These are phyloP conservation scores for Orussus abietinus DNA, from an alignment of 1,140 invertebrate species.

Conservation along the genomic window DNA sequence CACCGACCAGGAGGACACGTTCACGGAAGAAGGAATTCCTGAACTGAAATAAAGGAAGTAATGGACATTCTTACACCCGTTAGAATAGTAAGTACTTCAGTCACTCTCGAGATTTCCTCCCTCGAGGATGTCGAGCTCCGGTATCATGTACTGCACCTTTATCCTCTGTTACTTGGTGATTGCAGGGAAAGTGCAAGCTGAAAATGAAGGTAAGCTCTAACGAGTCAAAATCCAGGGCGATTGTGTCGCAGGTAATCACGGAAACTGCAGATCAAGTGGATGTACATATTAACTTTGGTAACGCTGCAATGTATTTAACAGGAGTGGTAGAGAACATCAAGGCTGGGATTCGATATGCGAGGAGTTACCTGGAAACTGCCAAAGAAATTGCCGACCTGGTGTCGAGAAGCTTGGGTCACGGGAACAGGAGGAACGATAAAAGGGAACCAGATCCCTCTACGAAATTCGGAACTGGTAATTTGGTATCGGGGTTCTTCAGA, in stretches of 20 bases:
- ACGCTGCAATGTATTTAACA: constrained; percentile 11
- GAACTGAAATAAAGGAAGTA: constrained; percentile 5
- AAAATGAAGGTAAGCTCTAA: constrained; percentile 28
- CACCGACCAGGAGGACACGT: constrained; percentile 2
- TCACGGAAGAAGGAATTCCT: background rate
- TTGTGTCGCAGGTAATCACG: too few relatives aligned
- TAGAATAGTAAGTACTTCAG: constrained; percentile 21
- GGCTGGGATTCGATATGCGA: constrained; percentile 61
- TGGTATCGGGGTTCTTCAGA: constrained; percentile 64
- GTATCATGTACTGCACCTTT: background rate
- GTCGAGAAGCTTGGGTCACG: constrained; percentile 34
- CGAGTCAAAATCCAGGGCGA: too few relatives aligned
- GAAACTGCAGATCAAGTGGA: background rate
- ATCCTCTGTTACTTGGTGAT: background rate
- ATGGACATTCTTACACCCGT: constrained; percentile 23
- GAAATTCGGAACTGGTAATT: constrained; percentile 33
- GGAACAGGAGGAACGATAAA: constrained; percentile 16
- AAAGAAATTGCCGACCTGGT: constrained; percentile 47
- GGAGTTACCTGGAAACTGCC: constrained; percentile 49
- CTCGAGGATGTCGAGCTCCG: constrained; percentile 25
- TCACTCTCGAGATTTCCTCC: constrained; percentile 11
- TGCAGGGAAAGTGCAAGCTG: background rate
- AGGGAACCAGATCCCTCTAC: constrained; percentile 9
- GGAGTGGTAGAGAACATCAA: constrained; percentile 60
- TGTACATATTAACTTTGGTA: too few relatives aligned